These are phyloP conservation scores for Brachypteracias leptosomus DNA, from an alignment of 2,113 vertebrate genomes.

Conservation along the genomic window DNA sequence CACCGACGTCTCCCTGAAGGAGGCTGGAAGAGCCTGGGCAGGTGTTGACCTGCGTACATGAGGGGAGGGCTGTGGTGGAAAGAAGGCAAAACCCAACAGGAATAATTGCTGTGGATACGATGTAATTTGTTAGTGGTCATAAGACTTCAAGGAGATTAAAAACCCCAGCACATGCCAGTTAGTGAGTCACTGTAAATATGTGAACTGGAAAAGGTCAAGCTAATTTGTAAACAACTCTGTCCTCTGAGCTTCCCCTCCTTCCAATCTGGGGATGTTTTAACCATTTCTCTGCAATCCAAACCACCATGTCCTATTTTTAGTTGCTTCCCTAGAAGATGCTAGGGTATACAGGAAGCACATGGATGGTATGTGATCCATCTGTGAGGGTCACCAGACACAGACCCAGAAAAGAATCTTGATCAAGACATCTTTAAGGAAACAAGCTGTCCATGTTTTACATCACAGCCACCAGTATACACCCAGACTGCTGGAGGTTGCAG, in stretches of 20 bases:
- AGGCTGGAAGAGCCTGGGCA: background rate
- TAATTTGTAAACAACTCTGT: conserved; percentile 61
- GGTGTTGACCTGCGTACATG: background rate
- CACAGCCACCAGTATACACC: background rate
- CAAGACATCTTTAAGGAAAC: background rate
- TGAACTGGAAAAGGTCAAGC: conserved; percentile 69
- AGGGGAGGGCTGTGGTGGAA: background rate
- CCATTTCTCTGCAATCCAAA: conserved; percentile 35
- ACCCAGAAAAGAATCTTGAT: background rate
- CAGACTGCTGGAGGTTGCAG: background rate
- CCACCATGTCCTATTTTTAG: background rate
- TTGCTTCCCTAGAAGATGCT: conserved; percentile 41
- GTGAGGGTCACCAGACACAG: conserved; percentile 23
- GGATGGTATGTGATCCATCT: conserved; percentile 20
- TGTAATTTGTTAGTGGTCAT: conserved; percentile 64
- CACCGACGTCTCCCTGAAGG: background rate
- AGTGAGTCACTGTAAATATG: conserved; percentile 67
- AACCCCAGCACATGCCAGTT: conserved; percentile 62
- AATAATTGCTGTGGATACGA: conserved; percentile 52
- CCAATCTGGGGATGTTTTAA: conserved; percentile 41
- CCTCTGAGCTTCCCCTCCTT: conserved; percentile 47
- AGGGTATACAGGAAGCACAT: conserved; percentile 24
- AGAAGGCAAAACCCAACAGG: conserved; percentile 20
- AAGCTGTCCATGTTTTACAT: background rate
- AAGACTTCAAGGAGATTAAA: conserved; percentile 70